Conservation (phyloP, 2,113 vertebrate genomes). For the Camelus bactrianus region DNA sequence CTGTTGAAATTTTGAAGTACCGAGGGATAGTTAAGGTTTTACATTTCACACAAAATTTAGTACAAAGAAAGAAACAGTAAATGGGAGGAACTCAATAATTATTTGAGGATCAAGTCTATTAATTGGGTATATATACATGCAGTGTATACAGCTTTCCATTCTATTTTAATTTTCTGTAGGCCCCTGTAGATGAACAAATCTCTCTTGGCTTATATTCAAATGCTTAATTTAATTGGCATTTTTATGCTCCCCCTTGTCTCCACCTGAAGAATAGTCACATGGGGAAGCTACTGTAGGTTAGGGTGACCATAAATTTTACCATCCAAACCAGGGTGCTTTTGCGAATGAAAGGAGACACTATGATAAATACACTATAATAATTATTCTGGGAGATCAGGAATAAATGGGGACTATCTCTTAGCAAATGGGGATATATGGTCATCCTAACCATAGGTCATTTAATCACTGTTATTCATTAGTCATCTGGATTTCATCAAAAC, state of each 20-base stretch:
- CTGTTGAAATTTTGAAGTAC: constrained; percentile 56
- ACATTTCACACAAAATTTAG: constrained; percentile 26
- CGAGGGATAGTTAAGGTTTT: constrained; percentile 28
- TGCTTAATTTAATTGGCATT: not conserved
- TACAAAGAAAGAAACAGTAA: not conserved
- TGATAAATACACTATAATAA: constrained; percentile 21
- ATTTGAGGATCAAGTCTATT: constrained; percentile 11
- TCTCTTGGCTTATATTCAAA: constrained; percentile 3
- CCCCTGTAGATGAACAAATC: constrained; percentile 20
- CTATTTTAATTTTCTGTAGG: not conserved
- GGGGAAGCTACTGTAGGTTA: not conserved
- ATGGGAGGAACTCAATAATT: not conserved
- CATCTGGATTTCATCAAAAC: constrained; percentile 20
- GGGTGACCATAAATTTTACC: not conserved
- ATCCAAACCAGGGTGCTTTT: not conserved
- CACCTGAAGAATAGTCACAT: not conserved
- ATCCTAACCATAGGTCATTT: not conserved
- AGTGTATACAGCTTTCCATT: constrained; percentile 31
- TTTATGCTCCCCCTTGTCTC: not conserved
- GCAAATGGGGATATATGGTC: constrained; percentile 2
- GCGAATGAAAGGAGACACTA: not conserved
- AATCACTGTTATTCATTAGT: not conserved
- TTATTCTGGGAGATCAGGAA: constrained; percentile 15
- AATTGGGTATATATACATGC: constrained; percentile 22
- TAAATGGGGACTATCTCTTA: not conserved